Base-by-base conservation (phyloP, 1,140 invertebrate species). In the Venturia canescens region DNA sequence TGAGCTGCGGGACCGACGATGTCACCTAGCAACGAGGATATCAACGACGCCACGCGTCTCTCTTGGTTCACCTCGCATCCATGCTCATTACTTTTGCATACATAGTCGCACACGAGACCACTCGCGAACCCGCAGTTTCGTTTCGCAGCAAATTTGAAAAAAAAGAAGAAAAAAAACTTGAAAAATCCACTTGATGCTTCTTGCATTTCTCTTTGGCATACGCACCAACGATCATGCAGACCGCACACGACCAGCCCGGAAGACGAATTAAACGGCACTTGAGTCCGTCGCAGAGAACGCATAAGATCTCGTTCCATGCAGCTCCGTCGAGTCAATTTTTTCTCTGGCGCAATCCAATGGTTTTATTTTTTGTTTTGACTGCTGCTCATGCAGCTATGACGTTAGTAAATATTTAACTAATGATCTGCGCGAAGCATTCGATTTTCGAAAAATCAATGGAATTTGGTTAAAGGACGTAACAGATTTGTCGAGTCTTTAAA, bases 21-120 rank as follows among this genome's bases (percentile, higher is more conserved):
- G 60, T 63, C 60, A 63, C 60, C 60, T 63, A 23, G 60, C 60
- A 63, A 63, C 60, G 60, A 63, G 60, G 7, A 63, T 63, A 63
- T 63, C 23, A 27, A 63, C 50, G 26, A 63, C 23, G 11, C 16
- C 60, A 63, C 60, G 23, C 23, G 23, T 63, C 23, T 63, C 4
- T 63, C 60, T 63, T 23, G 60, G 60, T 27, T 63, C 60, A 63
- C 21, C 26, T 21, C 23, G 23, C 60, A 63, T 63, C 1, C 27
- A 23, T 27, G 3, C 11, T 9, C 23, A n/a, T 63, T 23, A 13
- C 15, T 3, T 63, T 1, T 63, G 38, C 38, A 44, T 44, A 44
- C 21, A 15, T 63, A 27, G 3, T n/a, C n/a, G 9, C 60, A 15
- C 60, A 53, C 50, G 50, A 53, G 50, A 63, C 60, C 26, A 23